Evolutionary conservation across 2,888 invertebrate genomes (phyloP).

Genomic region (Troides aeacus): DNA sequence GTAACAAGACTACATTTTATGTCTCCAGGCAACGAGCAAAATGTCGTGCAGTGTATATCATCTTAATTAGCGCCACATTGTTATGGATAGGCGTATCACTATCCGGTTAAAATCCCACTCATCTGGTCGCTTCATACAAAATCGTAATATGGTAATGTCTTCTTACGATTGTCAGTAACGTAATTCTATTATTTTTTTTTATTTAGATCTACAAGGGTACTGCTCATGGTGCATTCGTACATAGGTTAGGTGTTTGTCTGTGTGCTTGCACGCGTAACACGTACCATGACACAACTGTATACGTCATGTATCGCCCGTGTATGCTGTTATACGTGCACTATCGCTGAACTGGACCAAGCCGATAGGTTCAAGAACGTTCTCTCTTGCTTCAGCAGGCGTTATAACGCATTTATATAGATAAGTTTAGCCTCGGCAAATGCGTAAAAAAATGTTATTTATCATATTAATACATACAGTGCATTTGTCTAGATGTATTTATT

Average conservation of each 20-base stretch:
- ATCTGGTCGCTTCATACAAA: too few relatives aligned
- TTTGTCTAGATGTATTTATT: background rate
- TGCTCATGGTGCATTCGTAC: constrained; percentile 1
- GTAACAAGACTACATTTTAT: too few relatives aligned
- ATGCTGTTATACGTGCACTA: constrained; percentile 27
- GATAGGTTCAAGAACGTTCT: constrained; percentile 1
- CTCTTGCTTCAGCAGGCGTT: background rate
- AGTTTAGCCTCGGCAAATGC: background rate
- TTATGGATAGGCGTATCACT: too few relatives aligned
- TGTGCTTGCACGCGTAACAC: constrained; percentile 23
- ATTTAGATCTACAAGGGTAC: background rate
- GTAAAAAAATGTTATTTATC: background rate
- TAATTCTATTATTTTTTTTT: too few relatives aligned
- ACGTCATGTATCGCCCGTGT: constrained; percentile 25
- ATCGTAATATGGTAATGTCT: too few relatives aligned
- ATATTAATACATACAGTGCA: background rate
- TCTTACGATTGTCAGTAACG: too few relatives aligned
- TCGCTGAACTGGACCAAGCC: constrained; percentile 8
- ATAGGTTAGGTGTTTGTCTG: constrained; percentile 3
- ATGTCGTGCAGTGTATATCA: too few relatives aligned
- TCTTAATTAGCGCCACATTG: too few relatives aligned
- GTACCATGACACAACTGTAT: constrained; percentile 18
- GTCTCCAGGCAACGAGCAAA: too few relatives aligned
- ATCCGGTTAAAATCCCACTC: too few relatives aligned
- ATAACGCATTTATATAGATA: background rate